Evolutionary conservation across 2,797 vertebrate genomes (phyloP).

Genomic region (Muscicapa comitata): DNA sequence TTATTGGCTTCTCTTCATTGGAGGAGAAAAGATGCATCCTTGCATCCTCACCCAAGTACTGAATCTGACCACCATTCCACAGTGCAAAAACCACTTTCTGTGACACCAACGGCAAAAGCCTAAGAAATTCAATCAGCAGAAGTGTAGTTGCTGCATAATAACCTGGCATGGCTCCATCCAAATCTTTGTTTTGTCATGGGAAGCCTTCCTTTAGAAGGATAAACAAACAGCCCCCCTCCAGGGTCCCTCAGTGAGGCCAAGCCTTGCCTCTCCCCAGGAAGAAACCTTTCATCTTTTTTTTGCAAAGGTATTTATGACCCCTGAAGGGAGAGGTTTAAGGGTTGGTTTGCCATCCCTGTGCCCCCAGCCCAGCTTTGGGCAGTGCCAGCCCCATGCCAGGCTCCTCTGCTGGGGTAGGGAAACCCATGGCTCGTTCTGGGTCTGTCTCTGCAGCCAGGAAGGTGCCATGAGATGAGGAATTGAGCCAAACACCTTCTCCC

Average conservation of each 20-base stretch:
- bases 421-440: accelerated
- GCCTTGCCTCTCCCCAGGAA: neutral
- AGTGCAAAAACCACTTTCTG: too few species aligned
- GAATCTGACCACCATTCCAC: too few species aligned
- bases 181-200: too few species aligned
- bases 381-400: accelerated
- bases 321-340: neutral
- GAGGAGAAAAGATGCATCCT: neutral
- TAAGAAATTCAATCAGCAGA: too few species aligned
- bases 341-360: accelerated
- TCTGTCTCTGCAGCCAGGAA: neutral
- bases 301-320: neutral
- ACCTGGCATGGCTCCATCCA: too few species aligned
- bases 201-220: too few species aligned
- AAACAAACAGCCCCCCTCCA: neutral
- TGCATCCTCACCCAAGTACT: neutral
- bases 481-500: neutral
- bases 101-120: too few species aligned
- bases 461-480: neutral
- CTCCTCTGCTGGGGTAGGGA: neutral
- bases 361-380: neutral
- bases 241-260: neutral
- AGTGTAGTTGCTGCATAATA: too few species aligned
- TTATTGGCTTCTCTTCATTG: neutral
- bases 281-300: neutral